Evolutionary conservation across 2,113 vertebrate species (phyloP).

Genomic region (Apus apus): DNA sequence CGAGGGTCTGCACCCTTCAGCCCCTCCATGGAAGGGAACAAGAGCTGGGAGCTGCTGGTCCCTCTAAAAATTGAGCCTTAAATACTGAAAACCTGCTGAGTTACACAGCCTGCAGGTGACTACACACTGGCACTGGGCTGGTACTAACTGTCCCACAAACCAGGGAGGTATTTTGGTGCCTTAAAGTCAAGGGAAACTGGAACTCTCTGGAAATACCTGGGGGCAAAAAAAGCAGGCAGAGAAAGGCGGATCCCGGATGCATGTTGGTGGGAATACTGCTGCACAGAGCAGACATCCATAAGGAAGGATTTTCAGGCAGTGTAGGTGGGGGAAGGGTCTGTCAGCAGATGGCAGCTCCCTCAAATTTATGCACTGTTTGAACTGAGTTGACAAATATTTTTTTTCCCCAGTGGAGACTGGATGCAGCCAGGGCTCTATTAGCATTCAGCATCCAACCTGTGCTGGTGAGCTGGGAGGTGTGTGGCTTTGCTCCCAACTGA

Average conservation of each 20-base stretch:
- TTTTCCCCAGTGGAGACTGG: neutral
- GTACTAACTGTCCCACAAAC: neutral
- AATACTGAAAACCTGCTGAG: neutral
- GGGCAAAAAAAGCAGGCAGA: neutral
- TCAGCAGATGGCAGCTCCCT: conserved; percentile 22
- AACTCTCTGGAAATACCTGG: neutral
- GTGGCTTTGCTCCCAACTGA: neutral
- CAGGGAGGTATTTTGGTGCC: neutral
- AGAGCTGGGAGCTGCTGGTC: neutral
- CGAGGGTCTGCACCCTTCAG: neutral
- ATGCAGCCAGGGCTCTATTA: neutral
- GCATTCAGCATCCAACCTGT: neutral
- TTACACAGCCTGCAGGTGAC: neutral
- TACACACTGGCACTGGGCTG: neutral
- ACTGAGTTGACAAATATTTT: conserved; percentile 23
- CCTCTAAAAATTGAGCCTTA: neutral
- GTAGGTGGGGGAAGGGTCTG: neutral
- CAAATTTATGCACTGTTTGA: conserved; percentile 16
- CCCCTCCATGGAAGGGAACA: neutral
- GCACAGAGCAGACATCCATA: neutral
- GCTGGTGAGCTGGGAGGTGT: neutral
- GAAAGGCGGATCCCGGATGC: neutral
- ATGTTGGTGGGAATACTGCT: neutral
- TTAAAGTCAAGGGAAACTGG: neutral
- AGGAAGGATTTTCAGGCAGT: neutral